phyloP scores from a whole-genome alignment of 1,140 invertebrate genomes.

The Nephotettix cincticeps region DNA sequence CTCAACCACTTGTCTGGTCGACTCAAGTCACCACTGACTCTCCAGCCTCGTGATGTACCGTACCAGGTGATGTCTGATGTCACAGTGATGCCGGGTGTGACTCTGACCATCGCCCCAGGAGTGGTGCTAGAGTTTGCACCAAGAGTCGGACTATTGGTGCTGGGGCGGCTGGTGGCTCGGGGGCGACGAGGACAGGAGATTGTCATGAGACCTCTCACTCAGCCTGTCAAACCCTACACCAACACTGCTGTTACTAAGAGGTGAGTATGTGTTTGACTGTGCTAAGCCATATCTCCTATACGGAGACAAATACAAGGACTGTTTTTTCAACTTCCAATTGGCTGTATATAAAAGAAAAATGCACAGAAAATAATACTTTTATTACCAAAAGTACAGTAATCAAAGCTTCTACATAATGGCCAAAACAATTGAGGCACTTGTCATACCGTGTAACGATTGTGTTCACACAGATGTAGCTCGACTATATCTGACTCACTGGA shows the following conservation, averaged over 20 bases:
- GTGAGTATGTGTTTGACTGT: no score
- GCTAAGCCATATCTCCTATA: no score
- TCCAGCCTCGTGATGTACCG: constrained; percentile 66
- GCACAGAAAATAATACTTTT: no score
- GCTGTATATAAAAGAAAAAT: no score
- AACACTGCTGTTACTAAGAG: constrained; percentile 7
- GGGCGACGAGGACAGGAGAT: constrained; percentile 81
- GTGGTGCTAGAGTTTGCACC: constrained; percentile 93
- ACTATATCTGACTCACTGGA: no score
- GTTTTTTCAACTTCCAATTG: no score
- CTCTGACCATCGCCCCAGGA: constrained; percentile 84
- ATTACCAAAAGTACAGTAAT: no score
- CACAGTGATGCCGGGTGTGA: constrained; percentile 93
- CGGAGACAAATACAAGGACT: no score
- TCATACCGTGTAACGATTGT: no score
- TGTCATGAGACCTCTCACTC: constrained; percentile 67
- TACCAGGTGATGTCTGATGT: constrained; percentile 89
- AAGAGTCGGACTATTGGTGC: constrained; percentile 94
- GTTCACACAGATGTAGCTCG: no score
- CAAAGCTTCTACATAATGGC: no score
- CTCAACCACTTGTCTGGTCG: constrained; percentile 80
- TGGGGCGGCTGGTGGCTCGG: constrained; percentile 82
- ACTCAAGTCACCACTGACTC: constrained; percentile 67
- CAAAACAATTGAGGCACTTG: no score
- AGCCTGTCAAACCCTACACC: background rate